Evolutionary conservation across 2,797 vertebrate species (phyloP).

Genomic region (Poeciliopsis presidionis): DNA sequence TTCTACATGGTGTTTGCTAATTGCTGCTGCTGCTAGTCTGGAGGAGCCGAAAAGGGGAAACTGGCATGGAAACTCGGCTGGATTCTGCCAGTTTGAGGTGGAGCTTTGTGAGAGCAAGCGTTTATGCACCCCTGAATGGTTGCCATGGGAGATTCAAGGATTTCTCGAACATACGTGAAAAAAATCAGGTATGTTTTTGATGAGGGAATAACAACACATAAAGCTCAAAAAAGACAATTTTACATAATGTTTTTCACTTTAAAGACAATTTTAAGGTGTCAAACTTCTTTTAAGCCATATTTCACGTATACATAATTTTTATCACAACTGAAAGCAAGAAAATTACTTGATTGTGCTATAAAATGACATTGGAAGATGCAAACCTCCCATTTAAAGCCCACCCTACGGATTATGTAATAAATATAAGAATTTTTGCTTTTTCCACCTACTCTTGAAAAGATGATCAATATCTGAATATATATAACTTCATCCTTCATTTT

Average conservation of each 20-base stretch:
- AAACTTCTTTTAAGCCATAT: neutral
- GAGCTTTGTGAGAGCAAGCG: no score
- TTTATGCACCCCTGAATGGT: no score
- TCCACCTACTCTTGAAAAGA: neutral
- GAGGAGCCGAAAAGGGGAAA: no score
- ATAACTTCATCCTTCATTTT: neutral
- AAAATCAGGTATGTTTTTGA: no score
- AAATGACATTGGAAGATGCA: neutral
- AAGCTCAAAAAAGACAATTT: no score
- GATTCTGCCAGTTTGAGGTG: no score
- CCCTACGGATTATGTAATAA: neutral
- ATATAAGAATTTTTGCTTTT: neutral
- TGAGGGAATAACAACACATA: no score
- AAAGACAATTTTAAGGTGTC: neutral
- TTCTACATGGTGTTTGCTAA: no score
- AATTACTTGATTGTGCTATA: neutral
- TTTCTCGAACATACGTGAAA: no score
- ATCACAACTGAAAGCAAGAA: neutral
- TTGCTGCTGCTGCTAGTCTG: no score
- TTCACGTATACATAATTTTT: neutral
- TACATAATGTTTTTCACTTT: neutral
- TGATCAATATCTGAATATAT: neutral
- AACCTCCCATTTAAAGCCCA: neutral
- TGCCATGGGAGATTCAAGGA: no score
- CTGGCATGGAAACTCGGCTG: no score